phyloP scores from a whole-genome alignment of 1,140 invertebrate species.

The Neodiprion lecontei region DNA sequence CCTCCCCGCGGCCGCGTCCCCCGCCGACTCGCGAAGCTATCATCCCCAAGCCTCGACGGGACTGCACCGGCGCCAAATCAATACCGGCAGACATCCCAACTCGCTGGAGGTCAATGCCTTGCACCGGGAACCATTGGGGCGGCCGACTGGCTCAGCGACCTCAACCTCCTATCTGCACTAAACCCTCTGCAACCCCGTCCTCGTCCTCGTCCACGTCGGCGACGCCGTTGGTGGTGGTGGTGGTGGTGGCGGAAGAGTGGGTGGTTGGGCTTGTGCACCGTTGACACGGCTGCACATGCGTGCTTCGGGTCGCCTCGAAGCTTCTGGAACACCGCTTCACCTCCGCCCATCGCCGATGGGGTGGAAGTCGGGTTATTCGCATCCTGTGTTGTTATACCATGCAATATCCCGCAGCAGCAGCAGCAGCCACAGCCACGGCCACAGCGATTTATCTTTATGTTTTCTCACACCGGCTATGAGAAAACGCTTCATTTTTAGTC shows the following conservation, averaged over 20 bases:
- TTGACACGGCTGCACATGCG: too few species aligned
- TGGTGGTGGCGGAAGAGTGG: background rate
- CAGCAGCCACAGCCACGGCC: too few species aligned
- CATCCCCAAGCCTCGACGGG: background rate
- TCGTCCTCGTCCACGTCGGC: background rate
- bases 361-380: too few species aligned
- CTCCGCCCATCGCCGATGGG: too few species aligned
- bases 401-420: too few species aligned
- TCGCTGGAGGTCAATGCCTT: constrained; percentile 55
- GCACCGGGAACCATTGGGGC: constrained; percentile 44
- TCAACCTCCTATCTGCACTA: constrained; percentile 49
- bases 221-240: constrained; percentile 9
- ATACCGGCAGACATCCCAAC: constrained; percentile 57
- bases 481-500: too few species aligned
- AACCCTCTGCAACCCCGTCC: constrained; percentile 11
- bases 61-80: constrained; percentile 28
- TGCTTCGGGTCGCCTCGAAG: too few species aligned
- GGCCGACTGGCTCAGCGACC: constrained; percentile 35
- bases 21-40: constrained; percentile 4
- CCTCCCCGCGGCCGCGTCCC: constrained; percentile 22
- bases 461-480: too few species aligned
- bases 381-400: too few species aligned
- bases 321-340: too few species aligned
- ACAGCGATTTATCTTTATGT: too few species aligned
- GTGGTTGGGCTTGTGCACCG: too few species aligned